Base-by-base conservation (phyloP, 2,888 invertebrate genomes). In the Diaperis boleti region DNA sequence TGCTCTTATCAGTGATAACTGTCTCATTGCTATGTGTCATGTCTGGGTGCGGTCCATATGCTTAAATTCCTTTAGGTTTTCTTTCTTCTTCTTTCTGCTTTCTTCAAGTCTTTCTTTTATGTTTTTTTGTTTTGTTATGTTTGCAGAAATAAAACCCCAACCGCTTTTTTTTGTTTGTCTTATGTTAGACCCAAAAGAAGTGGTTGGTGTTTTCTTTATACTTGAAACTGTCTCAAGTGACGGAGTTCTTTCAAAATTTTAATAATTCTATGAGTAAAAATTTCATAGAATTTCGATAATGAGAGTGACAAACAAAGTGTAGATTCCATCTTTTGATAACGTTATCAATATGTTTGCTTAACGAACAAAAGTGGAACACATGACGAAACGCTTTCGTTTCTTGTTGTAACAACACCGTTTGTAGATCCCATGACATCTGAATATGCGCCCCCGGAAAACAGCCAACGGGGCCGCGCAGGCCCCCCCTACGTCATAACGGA, bases 401-500 rank as follows among this genome's bases (percentile, higher is more conserved):
- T n/a, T 14, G 37, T 7, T 10, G n/a, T n/a, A n/a, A n/a, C n/a
- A n/a, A n/a, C n/a, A n/a, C n/a, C n/a, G n/a, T 50, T 72, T 75
- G 8, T 69, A 82, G 82, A 82, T 75, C 79, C 81, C 11, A 74
- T 82, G 75, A 78, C 73, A 54, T 81, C 80, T 3, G 78, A 80
- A 49, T 76, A 82, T 59, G 85, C 85, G 17, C 86, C 86, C 15
- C 81, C 79, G 5, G 77, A 79, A 41, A 73, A 82, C 42, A 81
- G 83, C 2, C 81, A 82, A 10, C 80, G 84, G 54, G 78, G 82
- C 2, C 85, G 87, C 67, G 86, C 85, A 0, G 56, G 62, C 1
- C 85, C 87, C 7, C 79, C 80, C 1, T 94, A 92, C 79, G 82
- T 86, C 50, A 86, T 95, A 67, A 87, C 89, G 0, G 83, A 85